These are phyloP conservation scores for Aplysina aerophoba DNA, from an alignment of 37 sponge, comb jelly and placozoan genomes.

Conservation along the genomic window DNA sequence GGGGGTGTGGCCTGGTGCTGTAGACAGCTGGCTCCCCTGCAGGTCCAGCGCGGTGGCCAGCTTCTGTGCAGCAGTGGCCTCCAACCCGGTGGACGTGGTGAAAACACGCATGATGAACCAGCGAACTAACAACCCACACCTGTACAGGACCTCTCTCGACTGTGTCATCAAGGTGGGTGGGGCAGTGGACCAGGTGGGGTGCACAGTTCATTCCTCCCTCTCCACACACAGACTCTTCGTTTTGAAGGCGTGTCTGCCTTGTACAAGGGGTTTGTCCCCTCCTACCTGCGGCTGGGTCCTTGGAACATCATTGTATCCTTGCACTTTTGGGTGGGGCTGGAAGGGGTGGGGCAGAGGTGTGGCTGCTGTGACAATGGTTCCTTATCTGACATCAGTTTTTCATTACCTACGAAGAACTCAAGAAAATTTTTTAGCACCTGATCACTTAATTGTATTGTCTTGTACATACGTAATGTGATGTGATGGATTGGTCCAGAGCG, in stretches of 20 bases:
- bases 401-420: conserved; percentile 71
- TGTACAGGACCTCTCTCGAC: conserved; percentile 74
- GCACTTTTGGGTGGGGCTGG: background rate
- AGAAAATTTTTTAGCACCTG: conserved; percentile 35
- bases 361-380: background rate
- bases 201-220: background rate
- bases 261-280: conserved; percentile 89
- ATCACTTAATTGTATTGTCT: background rate
- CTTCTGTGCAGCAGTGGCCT: conserved; percentile 77
- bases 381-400: conserved; percentile 57
- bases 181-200: background rate
- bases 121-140: conserved; percentile 22
- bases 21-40: background rate
- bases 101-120: conserved; percentile 96
- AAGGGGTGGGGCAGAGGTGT: background rate
- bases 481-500: too few species aligned
- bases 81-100: conserved; percentile 90
- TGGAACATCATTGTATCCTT: conserved; percentile 95
- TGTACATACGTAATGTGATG: too few species aligned
- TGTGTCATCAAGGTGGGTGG: conserved; percentile 73
- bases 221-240: conserved; percentile 65
- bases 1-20: background rate
- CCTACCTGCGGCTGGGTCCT: conserved; percentile 88
- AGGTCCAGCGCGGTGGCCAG: conserved; percentile 44
- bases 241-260: conserved; percentile 84